Percentiles rank a stretch among this genome's conserved stretches.
These are phyloP conservation scores for Mythimna pallens DNA, from an alignment of 2,888 invertebrate species.

Conservation along the genomic window DNA sequence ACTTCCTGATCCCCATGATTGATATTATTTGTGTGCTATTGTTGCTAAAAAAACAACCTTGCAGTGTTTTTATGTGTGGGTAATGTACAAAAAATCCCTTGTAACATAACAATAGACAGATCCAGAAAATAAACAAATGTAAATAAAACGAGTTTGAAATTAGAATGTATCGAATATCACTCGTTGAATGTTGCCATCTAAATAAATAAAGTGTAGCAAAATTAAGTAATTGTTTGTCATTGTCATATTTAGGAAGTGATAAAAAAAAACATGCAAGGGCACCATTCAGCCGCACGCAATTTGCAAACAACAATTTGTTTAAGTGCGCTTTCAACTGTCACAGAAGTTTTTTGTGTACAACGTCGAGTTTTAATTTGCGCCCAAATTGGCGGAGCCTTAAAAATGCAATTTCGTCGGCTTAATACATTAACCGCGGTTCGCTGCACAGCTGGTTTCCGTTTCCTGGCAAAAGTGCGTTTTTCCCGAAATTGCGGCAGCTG, in stretches of 20 bases:
- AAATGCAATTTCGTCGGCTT: constrained; percentile 88
- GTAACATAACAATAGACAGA: constrained; percentile 33
- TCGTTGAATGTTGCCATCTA: constrained; percentile 21
- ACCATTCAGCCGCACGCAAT: constrained; percentile 39
- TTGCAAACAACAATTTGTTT: constrained; percentile 38
- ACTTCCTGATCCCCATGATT: constrained; percentile 64
- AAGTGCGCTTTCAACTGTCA: constrained; percentile 42
- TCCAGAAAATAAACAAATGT: constrained; percentile 24
- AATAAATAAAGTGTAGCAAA: constrained; percentile 29
- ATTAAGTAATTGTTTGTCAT: constrained; percentile 19
- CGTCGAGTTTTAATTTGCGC: constrained; percentile 64
- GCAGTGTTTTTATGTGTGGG: constrained; percentile 46
- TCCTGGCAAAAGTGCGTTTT: constrained; percentile 86
- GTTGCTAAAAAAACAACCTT: constrained; percentile 51
- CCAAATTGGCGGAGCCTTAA: constrained; percentile 86
- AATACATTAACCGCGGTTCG: constrained; percentile 84
- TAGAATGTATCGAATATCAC: constrained; percentile 37
- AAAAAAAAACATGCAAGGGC: constrained; percentile 25
- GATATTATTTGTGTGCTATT: constrained; percentile 48
- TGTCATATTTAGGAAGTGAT: constrained; percentile 26
- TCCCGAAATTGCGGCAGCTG: constrained; percentile 84
- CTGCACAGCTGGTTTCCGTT: constrained; percentile 89
- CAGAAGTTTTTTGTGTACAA: constrained; percentile 52
- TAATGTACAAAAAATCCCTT: constrained; percentile 43
- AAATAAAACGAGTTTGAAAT: constrained; percentile 52